A percentile compares a stretch with the other conserved stretches of the same genome.
Conservation (phyloP, 2,888 invertebrate species). For the Zygaena filipendulae region DNA sequence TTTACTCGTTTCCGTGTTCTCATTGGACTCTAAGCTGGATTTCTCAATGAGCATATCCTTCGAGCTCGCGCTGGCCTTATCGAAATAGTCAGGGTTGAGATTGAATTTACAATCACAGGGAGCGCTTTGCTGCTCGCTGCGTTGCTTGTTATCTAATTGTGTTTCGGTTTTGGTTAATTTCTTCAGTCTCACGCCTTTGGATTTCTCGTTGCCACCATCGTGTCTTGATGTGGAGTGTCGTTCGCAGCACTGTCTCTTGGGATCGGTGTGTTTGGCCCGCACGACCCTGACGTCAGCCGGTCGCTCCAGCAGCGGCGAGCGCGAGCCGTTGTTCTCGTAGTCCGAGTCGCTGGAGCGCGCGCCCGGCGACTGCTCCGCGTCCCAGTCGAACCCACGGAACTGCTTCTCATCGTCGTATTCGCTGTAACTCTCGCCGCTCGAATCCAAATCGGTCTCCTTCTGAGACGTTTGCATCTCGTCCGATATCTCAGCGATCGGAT, state of each 20-base stretch:
- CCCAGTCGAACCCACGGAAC: constrained; percentile 61
- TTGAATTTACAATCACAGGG: constrained; percentile 45
- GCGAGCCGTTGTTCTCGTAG: constrained; percentile 75
- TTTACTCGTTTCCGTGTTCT: constrained; percentile 37
- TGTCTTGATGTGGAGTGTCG: constrained; percentile 31
- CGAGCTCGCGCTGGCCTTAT: constrained; percentile 75
- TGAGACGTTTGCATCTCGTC: constrained; percentile 80
- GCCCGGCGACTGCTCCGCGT: constrained; percentile 54
- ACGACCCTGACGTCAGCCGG: constrained; percentile 53
- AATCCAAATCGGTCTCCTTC: constrained; percentile 71
- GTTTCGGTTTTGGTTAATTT: constrained; percentile 40
- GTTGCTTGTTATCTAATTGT: constrained; percentile 32
- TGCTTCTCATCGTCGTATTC: constrained; percentile 72
- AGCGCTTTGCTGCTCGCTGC: constrained; percentile 27
- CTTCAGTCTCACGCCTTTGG: constrained; percentile 54
- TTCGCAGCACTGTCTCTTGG: constrained; percentile 47
- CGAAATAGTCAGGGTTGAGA: constrained; percentile 55
- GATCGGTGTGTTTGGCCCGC: constrained; percentile 40
- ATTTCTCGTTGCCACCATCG: constrained; percentile 44
- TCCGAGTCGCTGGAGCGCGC: constrained; percentile 72
- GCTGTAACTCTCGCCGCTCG: constrained; percentile 70
- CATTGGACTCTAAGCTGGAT: constrained; percentile 63
- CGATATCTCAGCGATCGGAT: constrained; percentile 87
- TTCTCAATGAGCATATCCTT: constrained; percentile 76
- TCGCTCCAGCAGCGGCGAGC: constrained; percentile 74